Percentiles rank a stretch among this genome's conserved stretches.
Evolutionary conservation across 2,113 vertebrate species (phyloP).

Genomic region (Phrynosoma blainvillii): DNA sequence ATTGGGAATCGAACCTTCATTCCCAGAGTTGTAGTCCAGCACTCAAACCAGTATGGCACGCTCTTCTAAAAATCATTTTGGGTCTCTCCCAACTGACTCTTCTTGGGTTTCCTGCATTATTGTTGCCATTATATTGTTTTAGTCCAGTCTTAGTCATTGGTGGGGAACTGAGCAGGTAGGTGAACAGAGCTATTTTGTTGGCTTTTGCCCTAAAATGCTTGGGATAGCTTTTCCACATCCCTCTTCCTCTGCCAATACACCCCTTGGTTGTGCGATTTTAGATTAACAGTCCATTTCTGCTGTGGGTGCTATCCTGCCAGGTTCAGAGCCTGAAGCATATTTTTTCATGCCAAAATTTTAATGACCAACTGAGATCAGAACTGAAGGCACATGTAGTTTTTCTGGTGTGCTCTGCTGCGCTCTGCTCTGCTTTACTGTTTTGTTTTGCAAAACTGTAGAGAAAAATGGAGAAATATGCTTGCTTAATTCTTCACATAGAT

Average conservation of each 20-base stretch:
- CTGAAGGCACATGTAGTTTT: neutral
- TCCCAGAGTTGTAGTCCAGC: too few species aligned
- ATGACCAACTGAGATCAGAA: slow-evolving; percentile 24
- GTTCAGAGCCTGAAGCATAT: slow-evolving; percentile 16
- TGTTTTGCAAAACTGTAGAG: neutral
- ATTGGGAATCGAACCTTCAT: too few species aligned
- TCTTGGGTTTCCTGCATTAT: too few species aligned
- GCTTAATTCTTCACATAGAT: slow-evolving; percentile 8
- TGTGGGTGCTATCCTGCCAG: slow-evolving; percentile 22
- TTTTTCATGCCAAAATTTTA: slow-evolving; percentile 41
- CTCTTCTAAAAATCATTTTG: too few species aligned
- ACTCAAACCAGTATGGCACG: too few species aligned
- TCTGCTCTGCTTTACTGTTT: neutral
- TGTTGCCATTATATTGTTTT: neutral
- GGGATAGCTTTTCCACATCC: slow-evolving; percentile 5
- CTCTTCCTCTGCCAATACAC: neutral
- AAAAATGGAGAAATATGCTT: neutral
- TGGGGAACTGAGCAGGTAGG: neutral
- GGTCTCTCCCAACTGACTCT: too few species aligned
- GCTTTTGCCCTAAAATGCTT: neutral
- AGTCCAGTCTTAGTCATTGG: neutral
- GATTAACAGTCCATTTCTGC: neutral
- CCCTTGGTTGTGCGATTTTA: neutral
- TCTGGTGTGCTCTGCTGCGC: neutral
- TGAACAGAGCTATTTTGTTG: neutral